Base-by-base conservation (phyloP, 2,888 invertebrate genomes). In the Chouioia cunea region DNA sequence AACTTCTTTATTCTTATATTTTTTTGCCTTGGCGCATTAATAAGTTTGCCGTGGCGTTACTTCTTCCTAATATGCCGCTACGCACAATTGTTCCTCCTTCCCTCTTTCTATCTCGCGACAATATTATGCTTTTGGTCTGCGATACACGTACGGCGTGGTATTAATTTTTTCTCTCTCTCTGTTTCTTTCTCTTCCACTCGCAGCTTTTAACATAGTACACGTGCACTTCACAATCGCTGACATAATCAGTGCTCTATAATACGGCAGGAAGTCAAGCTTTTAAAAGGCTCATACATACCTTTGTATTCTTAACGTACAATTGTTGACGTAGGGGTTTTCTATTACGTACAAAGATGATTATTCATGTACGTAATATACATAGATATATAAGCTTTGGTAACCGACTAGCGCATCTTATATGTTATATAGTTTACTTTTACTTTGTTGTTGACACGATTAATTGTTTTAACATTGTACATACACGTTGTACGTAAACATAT, bases 11-110 rank as follows among this genome's bases (percentile, higher is more conserved):
- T 22, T 44, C 15, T 47, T 48, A 48, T 46, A 18, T 60, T 54
- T 53, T 63, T 64, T 59, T 52, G 14, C n/a, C 53, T 65, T 67
- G 48, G 50, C 75, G 57, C 68, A 71, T 75, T 74, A 73, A 73
- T 73, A 59, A 66, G 59, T 73, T 56, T 65, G 64, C 47, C 65
- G 8, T 52, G 58, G 4, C 57, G 54, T 63, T 52, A 36, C 27
- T 18, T 10, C 12, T 54, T 54, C 54, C 22, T 54, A 54, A 23
- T 15, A 54, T 12, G 22, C 8, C 36, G 36, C 56, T 56, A n/a
- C n/a, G n/a, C 18, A 14, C 36, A 36, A 36, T 36, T 36, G 36
- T 16, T 22, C 22, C 18, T 2, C 10, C 6, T 6, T 27, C 27
- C 6, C 27, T 27, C 27, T 27, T 27, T 27, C 27, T 27, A 6